Conservation (phyloP, 2,113 vertebrate genomes). For the Clinocottus analis region DNA sequence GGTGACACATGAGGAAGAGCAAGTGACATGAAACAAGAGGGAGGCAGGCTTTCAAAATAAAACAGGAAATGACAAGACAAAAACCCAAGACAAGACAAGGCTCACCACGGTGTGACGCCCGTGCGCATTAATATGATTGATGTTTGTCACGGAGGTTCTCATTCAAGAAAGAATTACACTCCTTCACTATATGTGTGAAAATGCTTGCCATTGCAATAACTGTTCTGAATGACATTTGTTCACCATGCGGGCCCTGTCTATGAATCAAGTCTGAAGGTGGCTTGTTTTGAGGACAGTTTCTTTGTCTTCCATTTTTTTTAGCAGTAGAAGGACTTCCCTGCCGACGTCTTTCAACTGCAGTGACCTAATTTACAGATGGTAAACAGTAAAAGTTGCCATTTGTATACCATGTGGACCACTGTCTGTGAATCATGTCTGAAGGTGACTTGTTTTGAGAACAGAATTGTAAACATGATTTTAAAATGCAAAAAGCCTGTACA, state of each 20-base stretch:
- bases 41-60: too few species aligned
- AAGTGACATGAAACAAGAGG: too few species aligned
- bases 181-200: slow-evolving; percentile 17
- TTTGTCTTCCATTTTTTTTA: too few species aligned
- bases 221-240: slow-evolving; percentile 26
- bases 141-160: background rate
- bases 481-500: slow-evolving; percentile 3
- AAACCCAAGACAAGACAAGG: too few species aligned
- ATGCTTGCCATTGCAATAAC: slow-evolving; percentile 1
- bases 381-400: too few species aligned
- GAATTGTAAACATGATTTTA: background rate
- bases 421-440: slow-evolving; percentile 6
- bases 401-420: slow-evolving; percentile 19
- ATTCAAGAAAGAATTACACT: background rate
- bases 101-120: too few species aligned
- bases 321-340: too few species aligned
- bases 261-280: slow-evolving; percentile 11
- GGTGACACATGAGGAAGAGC: too few species aligned
- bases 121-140: slow-evolving; percentile 27
- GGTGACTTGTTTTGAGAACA: slow-evolving; percentile 12
- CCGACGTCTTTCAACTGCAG: too few species aligned
- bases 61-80: too few species aligned
- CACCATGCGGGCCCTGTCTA: background rate
- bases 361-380: too few species aligned
- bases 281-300: slow-evolving; percentile 17